Base-by-base conservation (phyloP, 2,797 vertebrate species). In the Aulostomus chinensis region DNA sequence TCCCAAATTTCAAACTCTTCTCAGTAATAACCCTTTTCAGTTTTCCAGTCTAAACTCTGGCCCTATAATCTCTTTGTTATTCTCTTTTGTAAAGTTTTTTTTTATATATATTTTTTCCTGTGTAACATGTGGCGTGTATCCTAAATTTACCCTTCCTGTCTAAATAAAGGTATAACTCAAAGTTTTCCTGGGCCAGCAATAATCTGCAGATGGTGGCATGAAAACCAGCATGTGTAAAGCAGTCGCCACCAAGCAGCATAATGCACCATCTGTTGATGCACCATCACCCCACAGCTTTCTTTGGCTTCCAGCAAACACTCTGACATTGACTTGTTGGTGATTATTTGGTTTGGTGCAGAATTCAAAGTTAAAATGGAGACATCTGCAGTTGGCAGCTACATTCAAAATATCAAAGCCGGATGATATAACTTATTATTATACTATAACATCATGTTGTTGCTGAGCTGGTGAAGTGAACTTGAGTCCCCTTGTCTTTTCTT, bases 251-350 rank as follows among this genome's bases (percentile, higher is more conserved):
- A 21, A 73, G 60, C 53, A 68, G 54, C 76, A 77, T 73, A 63
- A 78, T 56, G 58, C n/a, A 58, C 84, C 84, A 86, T 86, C 84
- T 85, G 84, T 35, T 66, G 65, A 66, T 71, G 25, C 43, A 2
- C 60, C 37, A 68, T 63, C 68, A 62, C 56, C 70, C 61, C 54
- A 42, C 64, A 34, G 62, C 63, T 70, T 52, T 67, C 64, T 62
- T 36, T 63, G 68, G 71, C 58, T 73, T 70, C 58, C 55, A 36
- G 61, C 43, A 58, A 75, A 56, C 55, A 68, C 31, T 31, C 8
- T 73, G 68, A 75, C 75, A 63, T 70, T 76, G 60, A 76, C 49
- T 26, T 43, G 48, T 47, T 42, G 67, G 51, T 47, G 61, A 60
- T 65, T 54, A 64, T 33, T 49, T 11, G 21, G 8, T 12, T 12